Evolutionary conservation across 1,140 invertebrate species (phyloP).

Genomic region (Oryctes rhinoceros): DNA sequence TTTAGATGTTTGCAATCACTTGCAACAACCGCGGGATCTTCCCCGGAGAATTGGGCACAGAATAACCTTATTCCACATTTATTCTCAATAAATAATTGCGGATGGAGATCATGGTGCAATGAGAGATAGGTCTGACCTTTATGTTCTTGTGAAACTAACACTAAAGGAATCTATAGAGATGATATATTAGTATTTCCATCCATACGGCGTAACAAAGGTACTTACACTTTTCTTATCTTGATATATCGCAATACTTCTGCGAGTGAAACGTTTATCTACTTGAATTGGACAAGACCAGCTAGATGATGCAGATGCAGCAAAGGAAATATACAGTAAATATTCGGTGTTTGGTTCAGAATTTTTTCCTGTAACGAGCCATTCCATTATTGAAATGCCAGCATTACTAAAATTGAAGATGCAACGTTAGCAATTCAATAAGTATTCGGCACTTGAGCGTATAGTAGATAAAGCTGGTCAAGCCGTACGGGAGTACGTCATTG

Average conservation of each 20-base stretch:
- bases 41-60: constrained; percentile 52
- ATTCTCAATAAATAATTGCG: constrained; percentile 60
- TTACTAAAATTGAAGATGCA: constrained; percentile 55
- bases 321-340: constrained; percentile 58
- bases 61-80: constrained; percentile 52
- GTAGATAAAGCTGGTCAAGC: too few species aligned
- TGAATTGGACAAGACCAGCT: constrained; percentile 66
- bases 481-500: too few species aligned
- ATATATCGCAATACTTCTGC: constrained; percentile 61
- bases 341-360: constrained; percentile 48
- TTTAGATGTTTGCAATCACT: constrained; percentile 56
- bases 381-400: constrained; percentile 62
- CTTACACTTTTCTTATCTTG: constrained; percentile 51
- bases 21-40: constrained; percentile 47
- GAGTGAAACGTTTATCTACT: constrained; percentile 63
- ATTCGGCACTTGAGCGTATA: too few species aligned
- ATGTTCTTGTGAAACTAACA: constrained; percentile 65
- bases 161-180: constrained; percentile 60
- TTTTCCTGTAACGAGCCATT: constrained; percentile 60
- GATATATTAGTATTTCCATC: neutral
- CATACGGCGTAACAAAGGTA: neutral
- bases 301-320: constrained; percentile 60
- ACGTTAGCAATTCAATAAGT: constrained; percentile 14
- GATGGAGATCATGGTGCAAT: constrained; percentile 67
- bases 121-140: constrained; percentile 68